Conservation (phyloP, 2,113 vertebrate genomes). For the Oriolus oriolus region DNA sequence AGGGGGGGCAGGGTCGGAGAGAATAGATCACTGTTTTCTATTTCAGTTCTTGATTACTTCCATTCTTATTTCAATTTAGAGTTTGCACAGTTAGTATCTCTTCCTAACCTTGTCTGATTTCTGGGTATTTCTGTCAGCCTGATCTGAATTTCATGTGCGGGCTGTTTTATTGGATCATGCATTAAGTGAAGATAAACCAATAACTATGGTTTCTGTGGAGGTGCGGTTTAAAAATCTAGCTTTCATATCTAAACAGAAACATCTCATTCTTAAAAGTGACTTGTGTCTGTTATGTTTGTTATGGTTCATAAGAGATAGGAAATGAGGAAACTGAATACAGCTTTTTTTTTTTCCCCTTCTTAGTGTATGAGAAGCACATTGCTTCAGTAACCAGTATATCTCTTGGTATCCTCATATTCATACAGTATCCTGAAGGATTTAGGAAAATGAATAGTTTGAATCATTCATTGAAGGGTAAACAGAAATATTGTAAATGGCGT, state of each 20-base stretch:
- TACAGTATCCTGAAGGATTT: not conserved
- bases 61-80: not conserved
- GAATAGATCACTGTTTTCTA: not conserved
- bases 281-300: not conserved
- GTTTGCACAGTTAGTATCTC: not conserved
- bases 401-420: not conserved
- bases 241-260: not conserved
- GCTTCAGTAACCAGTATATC: not conserved
- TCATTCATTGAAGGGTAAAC: not conserved
- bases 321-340: not conserved
- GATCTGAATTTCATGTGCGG: not conserved
- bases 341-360: not conserved
- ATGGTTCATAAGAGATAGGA: not conserved
- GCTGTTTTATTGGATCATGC: not conserved
- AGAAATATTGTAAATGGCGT: not conserved
- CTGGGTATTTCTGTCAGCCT: not conserved
- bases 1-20: not conserved
- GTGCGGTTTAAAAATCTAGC: not conserved
- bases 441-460: not conserved
- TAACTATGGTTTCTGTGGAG: not conserved
- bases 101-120: not conserved
- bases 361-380: not conserved
- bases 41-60: not conserved
- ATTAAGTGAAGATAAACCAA: not conserved
- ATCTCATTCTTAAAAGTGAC: not conserved